These are phyloP conservation scores for Plagodis pulveraria DNA, from an alignment of 2,888 invertebrate species.

Conservation along the genomic window DNA sequence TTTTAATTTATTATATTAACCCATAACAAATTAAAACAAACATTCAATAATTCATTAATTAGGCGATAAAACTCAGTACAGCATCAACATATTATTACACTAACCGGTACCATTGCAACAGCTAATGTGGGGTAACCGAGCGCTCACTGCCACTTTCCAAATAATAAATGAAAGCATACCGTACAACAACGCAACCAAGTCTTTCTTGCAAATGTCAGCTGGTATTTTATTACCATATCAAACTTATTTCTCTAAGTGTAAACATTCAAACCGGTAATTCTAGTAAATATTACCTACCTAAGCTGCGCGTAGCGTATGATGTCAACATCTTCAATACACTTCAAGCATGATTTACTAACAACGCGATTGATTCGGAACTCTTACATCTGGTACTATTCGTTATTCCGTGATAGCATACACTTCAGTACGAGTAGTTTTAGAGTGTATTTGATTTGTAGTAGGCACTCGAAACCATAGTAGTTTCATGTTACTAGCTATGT, in stretches of 20 bases:
- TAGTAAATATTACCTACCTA: slow-evolving; percentile 12
- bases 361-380: slow-evolving; percentile 39
- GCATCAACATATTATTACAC: slow-evolving; percentile 4
- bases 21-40: slow-evolving; percentile 17
- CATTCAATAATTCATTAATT: slow-evolving; percentile 11
- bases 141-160: slow-evolving; percentile 40
- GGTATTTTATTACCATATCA: slow-evolving; percentile 32
- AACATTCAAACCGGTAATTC: slow-evolving; percentile 19
- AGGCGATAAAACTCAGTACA: slow-evolving; percentile 13
- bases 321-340: slow-evolving; percentile 34
- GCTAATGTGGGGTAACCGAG: slow-evolving; percentile 29
- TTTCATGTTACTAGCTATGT: slow-evolving; percentile 20
- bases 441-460: slow-evolving; percentile 34
- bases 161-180: slow-evolving; percentile 43
- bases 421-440: slow-evolving; percentile 37
- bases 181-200: slow-evolving; percentile 29
- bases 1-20: background rate
- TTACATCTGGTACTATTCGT: background rate
- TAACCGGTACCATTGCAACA: slow-evolving; percentile 21
- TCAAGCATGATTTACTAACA: slow-evolving; percentile 43
- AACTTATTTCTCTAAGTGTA: slow-evolving; percentile 29
- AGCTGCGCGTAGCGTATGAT: slow-evolving; percentile 33
- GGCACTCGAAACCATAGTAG: slow-evolving; percentile 15
- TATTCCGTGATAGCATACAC: slow-evolving; percentile 25
- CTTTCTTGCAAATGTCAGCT: slow-evolving; percentile 32